These are phyloP conservation scores for Corynorhinus townsendii DNA, from an alignment of 2,113 vertebrate genomes.

Conservation along the genomic window DNA sequence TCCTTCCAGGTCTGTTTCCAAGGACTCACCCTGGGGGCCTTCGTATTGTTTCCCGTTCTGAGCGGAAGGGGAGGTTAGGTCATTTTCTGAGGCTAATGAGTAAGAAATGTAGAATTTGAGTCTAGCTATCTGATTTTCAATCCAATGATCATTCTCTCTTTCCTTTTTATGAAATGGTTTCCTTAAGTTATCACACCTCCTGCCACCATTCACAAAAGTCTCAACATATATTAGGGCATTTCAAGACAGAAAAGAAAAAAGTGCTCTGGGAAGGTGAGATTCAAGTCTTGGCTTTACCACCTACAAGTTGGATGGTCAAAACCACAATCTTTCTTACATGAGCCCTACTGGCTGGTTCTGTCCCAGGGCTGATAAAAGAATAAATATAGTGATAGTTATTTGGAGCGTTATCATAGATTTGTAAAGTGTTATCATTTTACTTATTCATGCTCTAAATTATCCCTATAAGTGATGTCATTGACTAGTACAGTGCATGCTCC, in stretches of 20 bases:
- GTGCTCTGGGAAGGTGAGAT: not conserved
- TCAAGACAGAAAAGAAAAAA: not conserved
- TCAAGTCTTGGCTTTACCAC: not conserved
- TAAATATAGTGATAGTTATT: not conserved
- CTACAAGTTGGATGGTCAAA: not conserved
- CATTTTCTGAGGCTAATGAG: not conserved
- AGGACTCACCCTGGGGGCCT: not conserved
- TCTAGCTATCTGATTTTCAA: not conserved
- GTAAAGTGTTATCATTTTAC: not conserved
- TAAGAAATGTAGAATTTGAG: not conserved
- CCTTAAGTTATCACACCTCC: not conserved
- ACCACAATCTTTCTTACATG: not conserved
- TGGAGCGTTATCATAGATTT: not conserved
- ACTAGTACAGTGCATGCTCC: fast-evolving
- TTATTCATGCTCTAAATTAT: not conserved
- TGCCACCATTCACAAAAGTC: not conserved
- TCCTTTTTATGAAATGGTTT: not conserved
- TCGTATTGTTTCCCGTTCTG: not conserved
- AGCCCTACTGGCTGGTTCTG: not conserved
- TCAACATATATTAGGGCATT: not conserved
- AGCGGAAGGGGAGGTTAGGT: not conserved
- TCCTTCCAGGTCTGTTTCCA: not conserved
- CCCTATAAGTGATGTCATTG: not conserved
- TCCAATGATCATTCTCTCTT: not conserved
- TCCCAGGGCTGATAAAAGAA: not conserved